A percentile compares a stretch with the other conserved stretches of the same genome.
Conservation (phyloP, 2,797 vertebrate genomes). For the Fundulus diaphanus region DNA sequence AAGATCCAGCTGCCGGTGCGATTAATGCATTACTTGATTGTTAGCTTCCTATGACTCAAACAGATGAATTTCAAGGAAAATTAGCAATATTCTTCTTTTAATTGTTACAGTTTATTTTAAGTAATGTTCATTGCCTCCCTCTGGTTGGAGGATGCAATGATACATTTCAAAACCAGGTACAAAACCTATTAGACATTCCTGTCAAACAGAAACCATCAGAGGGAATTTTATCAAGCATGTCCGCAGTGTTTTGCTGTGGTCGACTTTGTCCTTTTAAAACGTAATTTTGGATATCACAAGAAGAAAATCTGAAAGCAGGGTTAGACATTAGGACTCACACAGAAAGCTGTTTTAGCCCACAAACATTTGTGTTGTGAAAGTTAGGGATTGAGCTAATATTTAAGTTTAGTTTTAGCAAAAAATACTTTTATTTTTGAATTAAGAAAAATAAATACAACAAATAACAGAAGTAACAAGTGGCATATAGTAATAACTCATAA, state of each 20-base stretch:
- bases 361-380: background rate
- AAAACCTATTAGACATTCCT: background rate
- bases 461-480: too few relatives aligned
- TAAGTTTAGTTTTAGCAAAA: background rate
- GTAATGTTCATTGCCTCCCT: background rate
- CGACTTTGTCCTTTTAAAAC: background rate
- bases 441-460: too few relatives aligned
- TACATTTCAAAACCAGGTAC: background rate
- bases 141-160: background rate
- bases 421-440: background rate
- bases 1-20: background rate
- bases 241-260: background rate
- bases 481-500: too few relatives aligned
- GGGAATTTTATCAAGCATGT: background rate
- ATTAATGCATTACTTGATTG: background rate
- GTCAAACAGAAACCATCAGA: background rate
- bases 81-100: background rate
- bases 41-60: background rate
- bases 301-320: background rate
- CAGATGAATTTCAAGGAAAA: background rate
- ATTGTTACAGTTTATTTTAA: background rate
- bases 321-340: background rate
- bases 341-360: background rate
- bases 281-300: background rate
- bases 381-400: background rate